Evolutionary conservation across 2,797 vertebrate species (phyloP), one percentile per base, ranked within the genome.

Genomic region (Setipinna tenuifilis): DNA sequence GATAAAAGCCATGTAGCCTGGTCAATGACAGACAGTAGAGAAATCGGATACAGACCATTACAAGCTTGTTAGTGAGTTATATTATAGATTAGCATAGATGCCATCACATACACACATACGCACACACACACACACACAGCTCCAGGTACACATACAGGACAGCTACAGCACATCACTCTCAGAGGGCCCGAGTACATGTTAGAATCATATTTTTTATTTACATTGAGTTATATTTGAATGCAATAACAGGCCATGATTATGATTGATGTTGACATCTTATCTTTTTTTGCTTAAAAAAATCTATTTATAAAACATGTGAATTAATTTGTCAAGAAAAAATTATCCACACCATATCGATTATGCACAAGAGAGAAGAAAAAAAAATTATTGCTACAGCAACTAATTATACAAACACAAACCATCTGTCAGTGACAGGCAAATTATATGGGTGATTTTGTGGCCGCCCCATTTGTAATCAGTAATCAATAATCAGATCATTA

Each of bases 331-430:
- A 21, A 41, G 71, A 44, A 78, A n/a, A n/a, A n/a, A n/a, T n/a
- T n/a, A n/a, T n/a, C n/a, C n/a, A n/a, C n/a, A 78, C 71, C 35
- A 78, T 44, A 78, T 41, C 44, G 31, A 78, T 78, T 78, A 78
- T 78, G 35, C 21, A 78, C 71, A 78, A 78, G 71, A 78, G 35
- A 19, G 19, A 44, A 44, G 31, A 19, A 71, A 23, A 10, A 25
- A 28, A 10, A 2, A 71, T 71, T 71, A 31, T 16, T 9, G 44
- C 21, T 7, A 41, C 71, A 21, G 6, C 35, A 21, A 78, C 19
- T 78, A 21, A 78, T 78, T 44, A 21, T 44, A 21, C 17, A 7
- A 75, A 41, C 17, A 78, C 71, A 78, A 19, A 5, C 23, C 5
- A 31, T 75, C 31, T 44, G 35, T 21, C 35, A 41, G 71, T 78